phyloP scores from a whole-genome alignment of 1,140 invertebrate genomes.

The Drosophila nasuta region DNA sequence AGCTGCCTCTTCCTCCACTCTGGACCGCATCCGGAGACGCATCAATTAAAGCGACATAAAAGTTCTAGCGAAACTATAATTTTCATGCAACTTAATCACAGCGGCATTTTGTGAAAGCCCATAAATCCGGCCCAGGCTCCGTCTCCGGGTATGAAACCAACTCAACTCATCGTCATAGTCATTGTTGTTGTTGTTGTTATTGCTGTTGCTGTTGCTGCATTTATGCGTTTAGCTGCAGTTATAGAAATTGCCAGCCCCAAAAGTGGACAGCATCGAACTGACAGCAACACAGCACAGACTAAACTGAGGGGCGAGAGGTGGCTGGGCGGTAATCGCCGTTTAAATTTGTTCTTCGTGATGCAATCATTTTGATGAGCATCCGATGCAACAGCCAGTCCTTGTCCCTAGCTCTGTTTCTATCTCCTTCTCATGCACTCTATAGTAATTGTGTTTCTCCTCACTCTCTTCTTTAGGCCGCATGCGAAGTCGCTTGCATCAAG shows the following conservation, averaged over 20 bases:
- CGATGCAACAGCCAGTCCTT: constrained; percentile 34
- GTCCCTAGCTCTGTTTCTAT: not conserved
- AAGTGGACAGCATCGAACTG: constrained; percentile 60
- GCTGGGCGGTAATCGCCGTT: constrained; percentile 68
- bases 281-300: constrained; percentile 14
- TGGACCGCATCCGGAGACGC: constrained; percentile 65
- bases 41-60: constrained; percentile 80
- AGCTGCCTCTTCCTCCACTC: not conserved
- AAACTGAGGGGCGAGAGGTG: not conserved
- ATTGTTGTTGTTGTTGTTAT: constrained; percentile 30
- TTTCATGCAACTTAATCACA: constrained; percentile 77
- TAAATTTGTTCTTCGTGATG: constrained; percentile 84
- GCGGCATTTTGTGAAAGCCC: constrained; percentile 66
- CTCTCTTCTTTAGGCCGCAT: not conserved
- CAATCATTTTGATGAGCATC: constrained; percentile 77
- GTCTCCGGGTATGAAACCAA: constrained; percentile 2
- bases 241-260: constrained; percentile 72
- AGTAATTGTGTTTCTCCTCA: not conserved
- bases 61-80: constrained; percentile 76
- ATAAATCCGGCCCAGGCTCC: constrained; percentile 47
- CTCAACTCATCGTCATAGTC: constrained; percentile 27
- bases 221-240: constrained; percentile 75
- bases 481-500: not conserved
- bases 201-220: constrained; percentile 26
- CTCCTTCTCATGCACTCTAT: not conserved